Evolutionary conservation across 2,113 vertebrate species (phyloP), one percentile per base, ranked within the genome.

Genomic region (Hucho hucho): DNA sequence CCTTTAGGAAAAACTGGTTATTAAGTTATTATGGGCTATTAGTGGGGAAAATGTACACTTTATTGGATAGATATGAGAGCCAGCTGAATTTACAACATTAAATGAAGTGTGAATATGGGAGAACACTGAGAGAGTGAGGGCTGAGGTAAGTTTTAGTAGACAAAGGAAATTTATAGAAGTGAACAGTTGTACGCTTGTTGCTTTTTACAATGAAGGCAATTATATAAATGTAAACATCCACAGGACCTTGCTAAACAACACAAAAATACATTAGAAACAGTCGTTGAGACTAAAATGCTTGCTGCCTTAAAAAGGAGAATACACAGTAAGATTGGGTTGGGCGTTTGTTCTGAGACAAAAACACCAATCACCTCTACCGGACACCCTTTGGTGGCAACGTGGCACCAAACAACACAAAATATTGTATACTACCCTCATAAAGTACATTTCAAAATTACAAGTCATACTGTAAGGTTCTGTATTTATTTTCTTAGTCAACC

Each of bases 11-110:
- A 68, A 82, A 75, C 53, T 1, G 29, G 53, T 66, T 70, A 65
- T 80, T 81, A 80, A 72, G 69, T 58, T 68, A 79, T 80, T 88
- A 82, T 61, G 75, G 69, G 56, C 69, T 69, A 80, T 87, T 84
- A 69, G 64, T 32, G 72, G 26, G 32, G 46, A 76, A 73, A 37
- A 67, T 65, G 9, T 32, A 66, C 4, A 68, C n/a, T 83, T 90
- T 88, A 89, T 74, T 81, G 76, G 81, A 79, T 46, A 69, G n/a
- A 78, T 53, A 53, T 3, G 79, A 64, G 9, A 77, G 70, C 75
- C 85, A 79, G 74, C 43, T 64, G 64, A 75, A 69, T 82, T 85
- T 79, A 75, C 68, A 78, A 46, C 77, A 76, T 71, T 20, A 81
- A 80, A 81, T 82, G 79, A 75, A 70, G 67, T 79, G 74, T 75